phyloP scores from a whole-genome alignment of 2,888 invertebrate species.

The Leptopilina myrica region DNA sequence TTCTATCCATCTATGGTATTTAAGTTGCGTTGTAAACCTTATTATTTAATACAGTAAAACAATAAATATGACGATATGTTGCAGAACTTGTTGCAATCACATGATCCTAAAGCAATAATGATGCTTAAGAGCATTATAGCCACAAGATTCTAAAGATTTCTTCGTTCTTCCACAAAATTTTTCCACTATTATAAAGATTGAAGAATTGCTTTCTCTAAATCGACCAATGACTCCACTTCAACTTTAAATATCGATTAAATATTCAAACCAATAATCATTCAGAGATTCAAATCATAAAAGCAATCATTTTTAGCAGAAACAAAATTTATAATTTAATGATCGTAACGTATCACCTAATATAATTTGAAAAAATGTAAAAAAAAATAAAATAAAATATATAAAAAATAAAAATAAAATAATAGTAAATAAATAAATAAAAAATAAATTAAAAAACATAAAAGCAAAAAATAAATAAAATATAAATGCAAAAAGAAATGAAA shows the following conservation, averaged over 20 bases:
- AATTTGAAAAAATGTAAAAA: background rate
- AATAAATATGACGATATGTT: constrained; percentile 8
- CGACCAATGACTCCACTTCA: background rate
- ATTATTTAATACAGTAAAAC: background rate
- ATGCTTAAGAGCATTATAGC: constrained; percentile 6
- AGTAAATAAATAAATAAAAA: too few species aligned
- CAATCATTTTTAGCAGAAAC: too few species aligned
- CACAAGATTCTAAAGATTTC: background rate
- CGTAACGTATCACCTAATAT: too few species aligned
- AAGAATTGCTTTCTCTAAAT: constrained; percentile 30
- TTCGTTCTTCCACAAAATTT: background rate
- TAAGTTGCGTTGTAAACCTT: background rate
- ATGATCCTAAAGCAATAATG: background rate
- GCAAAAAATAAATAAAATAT: too few species aligned
- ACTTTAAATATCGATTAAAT: background rate
- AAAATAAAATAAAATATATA: background rate
- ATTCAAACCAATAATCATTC: too few species aligned
- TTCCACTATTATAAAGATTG: background rate
- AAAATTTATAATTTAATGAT: too few species aligned
- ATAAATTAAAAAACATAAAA: too few species aligned
- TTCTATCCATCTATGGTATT: too few species aligned
- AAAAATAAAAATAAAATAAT: too few species aligned
- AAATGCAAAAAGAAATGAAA: too few species aligned
- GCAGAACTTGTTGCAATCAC: background rate
- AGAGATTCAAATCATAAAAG: too few species aligned